A percentile compares a stretch with the other conserved stretches of the same genome.
These are phyloP conservation scores for Tromatobia lineatoria DNA, from an alignment of 2,888 invertebrate species.

Conservation along the genomic window DNA sequence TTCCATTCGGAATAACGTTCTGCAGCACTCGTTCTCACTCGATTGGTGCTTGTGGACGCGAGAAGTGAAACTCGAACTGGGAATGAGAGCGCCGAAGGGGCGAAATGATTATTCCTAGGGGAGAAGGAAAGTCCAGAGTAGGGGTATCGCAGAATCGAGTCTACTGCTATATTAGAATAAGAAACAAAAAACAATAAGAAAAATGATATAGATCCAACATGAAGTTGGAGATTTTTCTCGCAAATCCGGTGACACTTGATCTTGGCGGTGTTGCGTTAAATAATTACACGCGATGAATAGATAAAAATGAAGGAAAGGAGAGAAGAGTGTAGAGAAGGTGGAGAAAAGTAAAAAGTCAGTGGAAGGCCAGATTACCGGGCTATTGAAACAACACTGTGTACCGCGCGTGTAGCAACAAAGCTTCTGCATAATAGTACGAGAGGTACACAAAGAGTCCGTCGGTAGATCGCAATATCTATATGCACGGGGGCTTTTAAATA, in stretches of 20 bases:
- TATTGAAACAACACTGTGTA: constrained; percentile 32
- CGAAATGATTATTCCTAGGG: constrained; percentile 52
- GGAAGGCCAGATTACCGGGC: constrained; percentile 44
- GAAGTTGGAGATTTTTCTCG: constrained; percentile 24
- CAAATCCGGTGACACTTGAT: constrained; percentile 24
- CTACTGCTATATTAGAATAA: background rate
- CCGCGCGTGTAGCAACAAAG: constrained; percentile 31
- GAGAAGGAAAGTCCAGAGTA: constrained; percentile 20
- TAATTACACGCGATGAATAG: constrained; percentile 49
- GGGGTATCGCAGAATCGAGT: constrained; percentile 27
- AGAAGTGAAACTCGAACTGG: constrained; percentile 51
- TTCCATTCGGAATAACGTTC: constrained; percentile 36
- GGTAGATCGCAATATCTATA: constrained; percentile 36
- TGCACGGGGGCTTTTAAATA: constrained; percentile 53
- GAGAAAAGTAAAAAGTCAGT: constrained; percentile 14
- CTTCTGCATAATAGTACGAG: constrained; percentile 33
- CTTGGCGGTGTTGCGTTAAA: constrained; percentile 30
- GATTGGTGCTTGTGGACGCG: constrained; percentile 35
- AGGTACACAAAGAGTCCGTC: constrained; percentile 3
- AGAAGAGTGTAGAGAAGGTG: background rate
- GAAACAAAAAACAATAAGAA: constrained; percentile 30
- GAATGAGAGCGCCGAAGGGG: constrained; percentile 47
- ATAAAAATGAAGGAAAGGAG: constrained; percentile 22
- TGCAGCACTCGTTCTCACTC: background rate
- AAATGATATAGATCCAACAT: background rate